These are phyloP conservation scores for Bombylius major DNA, from an alignment of 2,888 invertebrate genomes.

Conservation along the genomic window DNA sequence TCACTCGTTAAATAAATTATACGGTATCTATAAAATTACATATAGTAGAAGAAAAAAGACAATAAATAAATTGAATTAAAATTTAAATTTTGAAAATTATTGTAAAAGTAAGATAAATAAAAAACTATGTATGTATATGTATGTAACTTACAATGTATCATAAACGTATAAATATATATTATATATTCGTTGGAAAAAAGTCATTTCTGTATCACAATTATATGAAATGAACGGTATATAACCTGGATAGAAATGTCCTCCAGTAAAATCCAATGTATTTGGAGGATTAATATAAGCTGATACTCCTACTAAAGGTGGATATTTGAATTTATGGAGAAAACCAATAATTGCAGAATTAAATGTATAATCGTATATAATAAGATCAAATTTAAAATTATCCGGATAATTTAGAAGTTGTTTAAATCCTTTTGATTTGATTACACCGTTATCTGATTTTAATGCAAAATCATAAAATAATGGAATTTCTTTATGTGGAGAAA, in stretches of 20 bases:
- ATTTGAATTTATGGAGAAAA: slow-evolving; percentile 24
- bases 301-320: slow-evolving; percentile 26
- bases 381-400: slow-evolving; percentile 24
- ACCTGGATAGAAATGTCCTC: slow-evolving; percentile 21
- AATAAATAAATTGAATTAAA: no score
- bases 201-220: slow-evolving; percentile 18
- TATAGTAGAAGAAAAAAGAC: slow-evolving; percentile 12
- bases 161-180: slow-evolving; percentile 17
- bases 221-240: slow-evolving; percentile 20
- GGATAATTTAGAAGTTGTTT: slow-evolving; percentile 22
- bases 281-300: slow-evolving; percentile 20
- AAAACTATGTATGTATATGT: no score
- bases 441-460: slow-evolving; percentile 4
- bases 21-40: no score
- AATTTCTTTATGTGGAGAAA: slow-evolving; percentile 12
- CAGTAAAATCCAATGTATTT: slow-evolving; percentile 17
- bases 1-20: no score
- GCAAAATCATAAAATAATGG: slow-evolving; percentile 13
- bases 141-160: slow-evolving; percentile 18
- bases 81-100: no score
- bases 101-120: no score
- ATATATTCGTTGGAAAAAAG: slow-evolving; percentile 18
- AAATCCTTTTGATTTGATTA: slow-evolving; percentile 18
- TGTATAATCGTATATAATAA: slow-evolving; percentile 27
- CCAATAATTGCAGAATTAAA: slow-evolving; percentile 24